These are phyloP conservation scores for Gopherus flavomarginatus DNA, from an alignment of 2,113 vertebrate species.

Conservation along the genomic window DNA sequence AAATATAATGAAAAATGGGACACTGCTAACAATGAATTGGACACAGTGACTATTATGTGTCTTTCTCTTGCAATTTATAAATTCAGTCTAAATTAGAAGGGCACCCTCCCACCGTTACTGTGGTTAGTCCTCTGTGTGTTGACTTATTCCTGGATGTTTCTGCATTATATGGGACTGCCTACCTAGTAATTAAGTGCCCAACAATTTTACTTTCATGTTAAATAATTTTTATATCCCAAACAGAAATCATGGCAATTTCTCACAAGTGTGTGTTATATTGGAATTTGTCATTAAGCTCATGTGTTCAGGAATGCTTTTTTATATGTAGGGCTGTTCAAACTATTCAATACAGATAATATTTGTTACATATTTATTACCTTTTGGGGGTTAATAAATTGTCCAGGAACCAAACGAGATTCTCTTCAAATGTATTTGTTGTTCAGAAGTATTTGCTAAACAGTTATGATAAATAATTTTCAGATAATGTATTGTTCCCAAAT, in stretches of 20 bases:
- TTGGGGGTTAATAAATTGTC: neutral
- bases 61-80: neutral
- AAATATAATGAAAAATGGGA: neutral
- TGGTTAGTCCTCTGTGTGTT: neutral
- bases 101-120: neutral
- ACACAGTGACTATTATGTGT: neutral
- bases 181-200: neutral
- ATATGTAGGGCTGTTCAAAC: neutral
- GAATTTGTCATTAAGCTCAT: neutral
- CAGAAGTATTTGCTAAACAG: neutral
- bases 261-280: neutral
- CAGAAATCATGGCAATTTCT: neutral
- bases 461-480: neutral
- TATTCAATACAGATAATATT: rapidly evolving
- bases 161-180: neutral
- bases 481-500: neutral
- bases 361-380: neutral
- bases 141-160: neutral
- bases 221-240: neutral
- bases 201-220: neutral
- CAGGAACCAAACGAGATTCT: neutral
- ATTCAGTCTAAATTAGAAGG: neutral
- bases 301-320: neutral
- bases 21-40: neutral
- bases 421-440: neutral